phyloP scores from a whole-genome alignment of 1,140 invertebrate genomes.

The Drosophila pachea region DNA sequence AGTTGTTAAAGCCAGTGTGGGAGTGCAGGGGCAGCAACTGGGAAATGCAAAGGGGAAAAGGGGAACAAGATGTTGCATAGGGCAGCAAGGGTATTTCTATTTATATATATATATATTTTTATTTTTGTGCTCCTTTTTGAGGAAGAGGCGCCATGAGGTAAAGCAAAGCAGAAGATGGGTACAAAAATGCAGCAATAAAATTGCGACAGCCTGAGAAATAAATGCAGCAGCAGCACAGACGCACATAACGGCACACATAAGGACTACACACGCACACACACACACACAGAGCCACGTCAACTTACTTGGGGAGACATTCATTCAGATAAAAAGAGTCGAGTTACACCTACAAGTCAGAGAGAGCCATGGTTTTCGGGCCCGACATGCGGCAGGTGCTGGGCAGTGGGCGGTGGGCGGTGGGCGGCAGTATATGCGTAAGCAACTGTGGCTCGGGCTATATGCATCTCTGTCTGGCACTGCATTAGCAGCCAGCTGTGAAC shows the following conservation, averaged over 20 bases:
- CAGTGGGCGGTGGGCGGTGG: background rate
- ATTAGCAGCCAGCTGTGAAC: slow-evolving; percentile 73
- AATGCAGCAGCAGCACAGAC: slow-evolving; percentile 39
- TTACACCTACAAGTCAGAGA: slow-evolving; percentile 41
- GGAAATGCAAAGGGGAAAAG: slow-evolving; percentile 5
- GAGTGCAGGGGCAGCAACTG: background rate
- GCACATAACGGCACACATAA: slow-evolving; percentile 29
- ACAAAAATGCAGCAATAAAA: slow-evolving; percentile 46
- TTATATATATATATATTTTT: too few relatives aligned
- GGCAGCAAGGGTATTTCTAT: slow-evolving; percentile 30
- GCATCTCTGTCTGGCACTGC: slow-evolving; percentile 56
- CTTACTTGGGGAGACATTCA: slow-evolving; percentile 46
- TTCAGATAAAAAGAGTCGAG: slow-evolving; percentile 72
- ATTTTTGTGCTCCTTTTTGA: slow-evolving; percentile 6
- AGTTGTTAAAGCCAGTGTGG: slow-evolving; percentile 12
- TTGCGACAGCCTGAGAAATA: slow-evolving; percentile 33
- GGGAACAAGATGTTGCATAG: slow-evolving; percentile 57
- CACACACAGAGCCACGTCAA: background rate
- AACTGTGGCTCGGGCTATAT: slow-evolving; percentile 3
- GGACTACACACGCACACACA: slow-evolving; percentile 23
- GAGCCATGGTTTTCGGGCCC: background rate
- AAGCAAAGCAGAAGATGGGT: slow-evolving; percentile 50
- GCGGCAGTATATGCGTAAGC: slow-evolving; percentile 14
- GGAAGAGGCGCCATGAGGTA: slow-evolving; percentile 21
- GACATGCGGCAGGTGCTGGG: background rate